phyloP scores from a whole-genome alignment of 2,113 vertebrate genomes.

The Engystomops pustulosus region DNA sequence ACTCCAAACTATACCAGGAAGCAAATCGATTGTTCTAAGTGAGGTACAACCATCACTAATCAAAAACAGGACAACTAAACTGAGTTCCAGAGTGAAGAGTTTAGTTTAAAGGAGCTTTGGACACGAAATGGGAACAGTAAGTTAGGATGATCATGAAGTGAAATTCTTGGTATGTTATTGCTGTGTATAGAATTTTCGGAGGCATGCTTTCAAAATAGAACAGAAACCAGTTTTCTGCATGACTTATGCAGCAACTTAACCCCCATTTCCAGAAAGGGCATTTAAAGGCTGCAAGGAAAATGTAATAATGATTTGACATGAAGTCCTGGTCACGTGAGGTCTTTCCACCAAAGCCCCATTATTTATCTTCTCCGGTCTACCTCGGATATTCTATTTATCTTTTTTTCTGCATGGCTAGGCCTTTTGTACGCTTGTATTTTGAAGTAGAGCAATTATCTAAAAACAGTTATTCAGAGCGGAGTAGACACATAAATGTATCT shows the following conservation, averaged over 20 bases:
- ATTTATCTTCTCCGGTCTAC: constrained; percentile 64
- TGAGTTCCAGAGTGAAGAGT: not conserved
- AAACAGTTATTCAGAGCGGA: constrained; percentile 77
- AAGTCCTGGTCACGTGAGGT: constrained; percentile 67
- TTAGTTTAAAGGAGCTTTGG: no score
- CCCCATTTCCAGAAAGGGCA: constrained; percentile 51
- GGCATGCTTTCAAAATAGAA: not conserved
- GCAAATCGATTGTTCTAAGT: no score
- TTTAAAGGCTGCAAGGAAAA: constrained; percentile 63
- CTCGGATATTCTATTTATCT: constrained; percentile 66
- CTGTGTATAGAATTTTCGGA: not conserved
- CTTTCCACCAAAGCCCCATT: constrained; percentile 68
- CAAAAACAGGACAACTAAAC: not conserved
- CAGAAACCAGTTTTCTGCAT: constrained; percentile 51
- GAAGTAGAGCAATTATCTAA: constrained; percentile 79
- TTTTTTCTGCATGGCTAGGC: constrained; percentile 68
- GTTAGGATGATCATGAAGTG: not conserved
- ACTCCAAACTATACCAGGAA: no score
- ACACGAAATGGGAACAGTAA: no score
- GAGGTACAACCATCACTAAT: no score
- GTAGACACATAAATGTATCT: constrained; percentile 80
- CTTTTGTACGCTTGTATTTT: constrained; percentile 77
- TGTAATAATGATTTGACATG: constrained; percentile 62
- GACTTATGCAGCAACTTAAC: constrained; percentile 56
- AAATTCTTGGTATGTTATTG: not conserved